These are phyloP conservation scores for Brevimyrus niger DNA, from an alignment of 2,113 vertebrate genomes.

Conservation along the genomic window DNA sequence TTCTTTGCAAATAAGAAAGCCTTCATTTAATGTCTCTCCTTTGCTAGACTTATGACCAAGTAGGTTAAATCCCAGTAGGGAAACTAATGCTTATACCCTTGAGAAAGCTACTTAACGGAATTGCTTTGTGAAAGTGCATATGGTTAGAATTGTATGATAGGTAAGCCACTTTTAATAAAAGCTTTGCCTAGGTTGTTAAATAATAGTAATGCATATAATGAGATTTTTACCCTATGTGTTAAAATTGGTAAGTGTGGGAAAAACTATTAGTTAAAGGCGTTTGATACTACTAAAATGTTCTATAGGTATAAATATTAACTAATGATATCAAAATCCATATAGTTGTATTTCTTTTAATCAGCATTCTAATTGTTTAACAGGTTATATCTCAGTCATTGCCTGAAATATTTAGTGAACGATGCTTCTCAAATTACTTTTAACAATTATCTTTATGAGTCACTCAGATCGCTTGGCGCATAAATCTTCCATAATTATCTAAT, in stretches of 20 bases:
- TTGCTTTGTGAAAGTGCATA: slow-evolving; percentile 1
- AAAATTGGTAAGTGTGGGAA: neutral
- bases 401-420: neutral
- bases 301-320: neutral
- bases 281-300: neutral
- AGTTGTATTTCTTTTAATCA: neutral
- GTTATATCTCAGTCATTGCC: neutral
- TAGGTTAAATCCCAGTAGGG: neutral
- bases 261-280: neutral
- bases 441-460: neutral
- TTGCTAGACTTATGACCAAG: neutral
- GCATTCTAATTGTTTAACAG: neutral
- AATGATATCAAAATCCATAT: neutral
- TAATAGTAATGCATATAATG: neutral
- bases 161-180: neutral
- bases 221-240: neutral
- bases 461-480: neutral
- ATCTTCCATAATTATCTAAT: slow-evolving; percentile 10
- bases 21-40: neutral
- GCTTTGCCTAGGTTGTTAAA: neutral
- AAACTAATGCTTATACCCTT: neutral
- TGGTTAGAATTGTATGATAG: neutral
- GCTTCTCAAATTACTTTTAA: slow-evolving; percentile 6
- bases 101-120: neutral
- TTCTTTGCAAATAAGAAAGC: slow-evolving; percentile 2